A percentile compares a stretch with the other conserved stretches of the same genome.
These are phyloP conservation scores for Gobio occitaniae DNA, from an alignment of 2,797 vertebrate genomes.

Conservation along the genomic window DNA sequence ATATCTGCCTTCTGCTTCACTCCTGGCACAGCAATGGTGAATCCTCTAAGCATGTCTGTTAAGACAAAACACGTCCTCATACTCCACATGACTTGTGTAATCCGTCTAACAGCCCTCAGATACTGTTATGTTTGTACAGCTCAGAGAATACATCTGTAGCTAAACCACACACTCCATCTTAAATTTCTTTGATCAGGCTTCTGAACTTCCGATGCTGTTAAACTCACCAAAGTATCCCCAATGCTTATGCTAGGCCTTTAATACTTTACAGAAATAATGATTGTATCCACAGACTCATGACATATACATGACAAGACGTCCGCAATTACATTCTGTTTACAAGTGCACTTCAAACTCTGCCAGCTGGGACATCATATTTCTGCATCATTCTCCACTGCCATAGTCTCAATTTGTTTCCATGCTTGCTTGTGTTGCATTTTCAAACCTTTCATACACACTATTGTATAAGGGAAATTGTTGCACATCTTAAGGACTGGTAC, in stretches of 20 bases:
- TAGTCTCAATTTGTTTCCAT: neutral
- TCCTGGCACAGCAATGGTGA: slow-evolving; percentile 24
- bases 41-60: slow-evolving; percentile 32
- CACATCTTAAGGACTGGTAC: neutral
- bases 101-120: neutral
- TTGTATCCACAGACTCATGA: slow-evolving; percentile 1
- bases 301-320: neutral
- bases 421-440: neutral
- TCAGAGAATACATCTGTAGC: slow-evolving; percentile 6
- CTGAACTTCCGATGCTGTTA: neutral
- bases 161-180: slow-evolving; percentile 9
- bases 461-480: neutral
- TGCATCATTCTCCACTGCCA: neutral
- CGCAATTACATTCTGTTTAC: neutral
- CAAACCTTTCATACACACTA: neutral
- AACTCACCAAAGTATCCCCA: neutral
- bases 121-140: neutral
- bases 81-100: slow-evolving; percentile 23
- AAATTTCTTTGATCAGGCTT: neutral
- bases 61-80: slow-evolving; percentile 8
- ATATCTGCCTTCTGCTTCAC: neutral
- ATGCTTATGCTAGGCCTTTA: neutral
- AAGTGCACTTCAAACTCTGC: neutral
- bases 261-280: neutral
- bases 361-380: neutral